Base-by-base conservation (phyloP, 2,797 vertebrate species). In the Toxotes lorentzi region DNA sequence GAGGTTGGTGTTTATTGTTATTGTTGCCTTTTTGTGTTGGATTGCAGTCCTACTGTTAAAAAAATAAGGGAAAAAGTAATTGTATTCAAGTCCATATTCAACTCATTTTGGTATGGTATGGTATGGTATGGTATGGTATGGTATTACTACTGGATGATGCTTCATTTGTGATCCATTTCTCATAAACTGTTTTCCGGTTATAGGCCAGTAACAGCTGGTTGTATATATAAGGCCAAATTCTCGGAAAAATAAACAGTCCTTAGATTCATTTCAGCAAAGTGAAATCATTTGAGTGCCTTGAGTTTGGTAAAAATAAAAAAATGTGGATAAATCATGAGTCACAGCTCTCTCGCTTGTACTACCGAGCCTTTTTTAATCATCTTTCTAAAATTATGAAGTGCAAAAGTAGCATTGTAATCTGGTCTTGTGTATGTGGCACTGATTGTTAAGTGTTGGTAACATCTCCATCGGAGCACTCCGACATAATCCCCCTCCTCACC, bases 231-330 rank as follows among this genome's bases (percentile, higher is more conserved):
- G 30, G 69, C 41, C 34, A 64, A 54, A 38, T 48, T 79, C 48
- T 85, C 66, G 53, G 47, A 85, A 72, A 19, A 34, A 47, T 41
- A 74, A 68, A 61, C 67, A 78, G 54, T 76, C 56, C 57, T 80
- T 72, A 76, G 73, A 78, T 78, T 78, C n/a, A 76, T 85, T 78
- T 79, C 62, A 81, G 60, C 62, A 65, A 78, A 83, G 53, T 81
- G 64, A 86, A 83, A 78, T 88, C 45, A 86, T 87, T 81, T 85
- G 86, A 92, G 92, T 93, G 90, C 85, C 79, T 79, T 92, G 85
- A 90, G 85, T 90, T 88, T 88, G 83, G 62, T 76, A 80, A 94
- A 90, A 92, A 93, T 92, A 93, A 93, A 89, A 35, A 84, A 82
- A 78, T 76, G 76, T 81, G 73, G 67, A 85, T 85, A 84, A 78